Conservation (phyloP, 2,888 invertebrate species). For the Chalcosyrphus nemorum region DNA sequence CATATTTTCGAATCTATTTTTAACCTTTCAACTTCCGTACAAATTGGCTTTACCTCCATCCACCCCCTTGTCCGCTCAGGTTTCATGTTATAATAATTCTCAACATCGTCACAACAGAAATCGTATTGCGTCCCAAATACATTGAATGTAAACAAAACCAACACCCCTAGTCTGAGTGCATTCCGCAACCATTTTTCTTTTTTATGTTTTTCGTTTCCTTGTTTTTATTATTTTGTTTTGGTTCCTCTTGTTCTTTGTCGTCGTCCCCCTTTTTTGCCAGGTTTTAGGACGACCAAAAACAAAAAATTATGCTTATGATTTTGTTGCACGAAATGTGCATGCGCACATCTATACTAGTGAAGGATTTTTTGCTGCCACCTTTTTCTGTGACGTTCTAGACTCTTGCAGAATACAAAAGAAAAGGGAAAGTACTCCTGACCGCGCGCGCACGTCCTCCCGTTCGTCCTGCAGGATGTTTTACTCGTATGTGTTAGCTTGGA, state of each 20-base stretch:
- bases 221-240: constrained; percentile 44
- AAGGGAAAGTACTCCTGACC: constrained; percentile 17
- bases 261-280: neutral
- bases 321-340: constrained; percentile 7
- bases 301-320: neutral
- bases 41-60: neutral
- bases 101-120: neutral
- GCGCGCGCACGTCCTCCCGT: constrained; percentile 2
- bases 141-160: constrained; percentile 12
- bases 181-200: neutral
- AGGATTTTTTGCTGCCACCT: no score
- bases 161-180: constrained; percentile 22
- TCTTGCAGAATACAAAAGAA: neutral
- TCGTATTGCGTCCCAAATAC: neutral
- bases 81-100: neutral
- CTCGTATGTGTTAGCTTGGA: neutral
- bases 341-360: constrained; percentile 30
- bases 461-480: neutral
- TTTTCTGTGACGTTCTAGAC: neutral
- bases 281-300: no score
- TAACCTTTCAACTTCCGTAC: neutral
- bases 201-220: neutral
- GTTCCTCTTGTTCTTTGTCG: constrained; percentile 7
- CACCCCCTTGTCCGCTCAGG: neutral
- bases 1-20: neutral